Evolutionary conservation across 1,140 invertebrate species (phyloP), one percentile per base, ranked within the genome.

Genomic region (Drosophila paulistorum): DNA sequence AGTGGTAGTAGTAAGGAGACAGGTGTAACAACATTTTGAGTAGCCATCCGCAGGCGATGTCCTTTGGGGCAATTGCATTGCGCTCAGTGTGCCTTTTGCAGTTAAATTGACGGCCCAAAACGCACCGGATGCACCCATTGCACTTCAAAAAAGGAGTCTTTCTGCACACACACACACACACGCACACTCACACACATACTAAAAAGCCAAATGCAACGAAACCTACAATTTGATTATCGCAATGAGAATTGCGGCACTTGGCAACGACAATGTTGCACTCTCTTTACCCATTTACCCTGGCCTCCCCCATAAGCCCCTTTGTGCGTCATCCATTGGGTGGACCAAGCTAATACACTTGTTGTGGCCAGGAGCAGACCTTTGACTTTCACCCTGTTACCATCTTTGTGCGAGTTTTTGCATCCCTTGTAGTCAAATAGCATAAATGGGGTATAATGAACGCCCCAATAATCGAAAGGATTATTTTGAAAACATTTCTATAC

Each of bases 191-290:
- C 48, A 13, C 45, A 11, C 35, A 48, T 41, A 39, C 48, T 37
- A 39, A 61, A 59, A 23, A 61, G 62, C 62, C 51, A 48, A 61
- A 81, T 71, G 78, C 35, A 65, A 78, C 75, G 70, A 79, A 89
- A 79, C 83, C 84, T 87, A 77, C 84, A 87, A 91, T 91, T 91
- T 91, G 90, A 90, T 90, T 91, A 91, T 91, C 79, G 75, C 77
- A 83, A 90, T 91, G 90, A 81, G 85, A 90, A 87, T 81, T 80
- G 82, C 77, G 64, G 78, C 82, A 90, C 78, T 81, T 74, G 74
- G 66, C 73, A 77, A 77, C 74, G 71, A 63, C 66, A 72, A 77
- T 65, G 74, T 61, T 71, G 30, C 64, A 55, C 76, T 71, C 55
- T 59, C 55, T 11, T 11, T 26, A 4, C 5, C 37, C 39, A 33